Evolutionary conservation across 2,888 invertebrate genomes (phyloP), one percentile per base, ranked within the genome.

Genomic region (Synergus japonicus): DNA sequence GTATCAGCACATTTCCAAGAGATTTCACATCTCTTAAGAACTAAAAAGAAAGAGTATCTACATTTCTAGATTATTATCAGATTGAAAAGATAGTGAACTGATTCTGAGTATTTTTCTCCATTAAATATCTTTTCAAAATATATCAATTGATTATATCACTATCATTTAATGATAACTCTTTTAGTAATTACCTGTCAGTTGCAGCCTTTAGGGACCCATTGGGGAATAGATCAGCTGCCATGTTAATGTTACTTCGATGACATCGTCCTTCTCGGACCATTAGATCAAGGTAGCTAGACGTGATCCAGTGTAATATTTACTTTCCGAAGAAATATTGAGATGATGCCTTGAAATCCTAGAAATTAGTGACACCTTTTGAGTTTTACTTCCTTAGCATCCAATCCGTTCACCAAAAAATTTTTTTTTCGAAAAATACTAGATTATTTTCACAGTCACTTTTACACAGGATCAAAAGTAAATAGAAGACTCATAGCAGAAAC

Each of bases 151-250:
- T 66, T n/a, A 66, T 37, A 37, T 37, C 9, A 66, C 15, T 66
- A 15, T 66, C 66, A 66, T 43, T 66, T 41, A 65, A 65, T 65
- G 18, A 67, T 44, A 46, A 44, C 46, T 46, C 46, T 2, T 66
- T 66, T 63, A 43, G 43, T 41, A 44, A 65, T 29, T 82, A 92
- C 91, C 91, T 90, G 84, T 84, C 87, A 76, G 90, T 82, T 78
- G 89, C 85, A 84, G 88, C 86, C 84, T 88, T 90, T 66, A 90
- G 69, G 81, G 89, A 86, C 81, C 89, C 90, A 84, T 89, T 90
- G 76, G 88, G 87, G 80, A 86, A 90, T n/a, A 92, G 85, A 86
- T 92, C 91, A 65, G 92, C 88, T 81, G 91, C 90, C 91, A 92
- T 91, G 79, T 87, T 83, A 84, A 78, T 65, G 69, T 78, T 81